Evolutionary conservation across 2,797 vertebrate species (phyloP), one percentile per base, ranked within the genome.

Genomic region (Chiroxiphia lanceolata): DNA sequence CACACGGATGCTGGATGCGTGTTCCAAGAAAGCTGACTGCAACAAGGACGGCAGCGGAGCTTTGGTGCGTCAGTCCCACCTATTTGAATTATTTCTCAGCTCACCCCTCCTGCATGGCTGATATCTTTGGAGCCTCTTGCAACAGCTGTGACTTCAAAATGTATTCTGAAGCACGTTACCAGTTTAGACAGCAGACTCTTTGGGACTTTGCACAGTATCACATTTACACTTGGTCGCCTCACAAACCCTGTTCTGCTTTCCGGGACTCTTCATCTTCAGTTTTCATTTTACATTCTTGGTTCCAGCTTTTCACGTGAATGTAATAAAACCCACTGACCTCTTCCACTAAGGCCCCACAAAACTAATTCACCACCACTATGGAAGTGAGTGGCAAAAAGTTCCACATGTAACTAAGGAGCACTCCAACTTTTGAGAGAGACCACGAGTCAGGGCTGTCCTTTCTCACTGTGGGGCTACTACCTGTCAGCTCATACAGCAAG

Each of bases 1-100:
- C 2, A 16, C 57, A 29, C 0, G 0, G 42, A 68, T 16, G n/a
- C 3, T 10, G 54, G 79, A 75, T 0, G 44, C 2, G 1, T 0
- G 1, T 4, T 60, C 36, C 38, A 70, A 82, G 51, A 53, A 69
- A 76, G 59, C 38, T 33, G 15, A 1, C 2, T 1, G 57, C 77
- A 29, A 42, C 25, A 27, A 40, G 78, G 40, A 10, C 1, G 4
- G 2, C 54, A 51, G 56, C 0, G 0, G 2, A 54, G 84, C 61
- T 61, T 38, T 13, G 27, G 13, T 59, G 54, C 6, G 0, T 72
- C 50, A 15, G 19, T 78, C 33, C n/a, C 84, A n/a, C 53, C 65
- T 69, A 51, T 27, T 48, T 11, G 9, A 63, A 79, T 63, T 44
- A 69, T 45, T 86, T 72, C 56, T 92, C 90, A 84, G 63, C 51